Evolutionary conservation across 2,113 vertebrate species (phyloP).

Genomic region (Solea solea): DNA sequence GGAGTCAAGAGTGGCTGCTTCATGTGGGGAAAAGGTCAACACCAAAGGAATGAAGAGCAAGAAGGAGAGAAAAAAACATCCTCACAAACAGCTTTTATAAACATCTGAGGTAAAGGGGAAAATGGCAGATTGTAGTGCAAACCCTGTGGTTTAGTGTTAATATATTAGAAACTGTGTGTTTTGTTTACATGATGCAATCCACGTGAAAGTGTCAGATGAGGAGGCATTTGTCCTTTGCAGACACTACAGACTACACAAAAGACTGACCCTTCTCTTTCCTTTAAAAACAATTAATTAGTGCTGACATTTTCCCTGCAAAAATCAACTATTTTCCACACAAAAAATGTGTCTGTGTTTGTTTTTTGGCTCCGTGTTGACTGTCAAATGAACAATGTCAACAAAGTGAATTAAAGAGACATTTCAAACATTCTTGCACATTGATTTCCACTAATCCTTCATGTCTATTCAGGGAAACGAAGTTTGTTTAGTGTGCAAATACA

Average conservation of each 20-base stretch:
- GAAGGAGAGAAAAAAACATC: slow-evolving; percentile 17
- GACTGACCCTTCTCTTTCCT: neutral
- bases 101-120: neutral
- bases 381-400: too few species aligned
- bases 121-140: too few species aligned
- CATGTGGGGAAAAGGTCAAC: slow-evolving; percentile 74
- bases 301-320: too few species aligned
- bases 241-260: neutral
- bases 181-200: neutral
- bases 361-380: too few species aligned
- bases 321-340: too few species aligned
- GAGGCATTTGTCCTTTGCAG: slow-evolving; percentile 16
- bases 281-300: neutral
- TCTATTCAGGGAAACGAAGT: too few species aligned
- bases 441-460: too few species aligned
- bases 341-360: too few species aligned
- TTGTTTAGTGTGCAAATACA: too few species aligned
- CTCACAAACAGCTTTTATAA: slow-evolving; percentile 7
- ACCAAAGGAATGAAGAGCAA: slow-evolving; percentile 21
- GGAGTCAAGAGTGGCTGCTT: slow-evolving; percentile 41
- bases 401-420: too few species aligned
- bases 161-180: neutral
- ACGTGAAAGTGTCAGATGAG: slow-evolving; percentile 13
- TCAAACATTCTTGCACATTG: too few species aligned
- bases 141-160: neutral